Evolutionary conservation across 2,888 invertebrate species (phyloP).

Genomic region (Lycocerus yunnanus): DNA sequence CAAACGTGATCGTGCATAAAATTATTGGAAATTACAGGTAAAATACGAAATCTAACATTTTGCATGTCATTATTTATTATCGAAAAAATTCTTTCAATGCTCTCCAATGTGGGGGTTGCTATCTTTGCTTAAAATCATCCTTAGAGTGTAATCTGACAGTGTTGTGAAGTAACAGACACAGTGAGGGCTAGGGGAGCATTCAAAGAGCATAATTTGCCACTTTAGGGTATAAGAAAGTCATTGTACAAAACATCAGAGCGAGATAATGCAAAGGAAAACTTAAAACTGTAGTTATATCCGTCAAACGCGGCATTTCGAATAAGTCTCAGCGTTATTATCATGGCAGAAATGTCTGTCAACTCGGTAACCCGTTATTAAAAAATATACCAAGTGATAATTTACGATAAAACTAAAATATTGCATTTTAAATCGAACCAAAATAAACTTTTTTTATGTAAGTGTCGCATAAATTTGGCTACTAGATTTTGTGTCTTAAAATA

Average conservation of each 20-base stretch:
- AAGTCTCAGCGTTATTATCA: background rate
- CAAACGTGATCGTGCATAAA: background rate
- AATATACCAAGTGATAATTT: background rate
- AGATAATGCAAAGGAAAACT: background rate
- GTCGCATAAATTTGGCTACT: conserved; percentile 5
- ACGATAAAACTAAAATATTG: background rate
- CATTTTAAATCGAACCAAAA: background rate
- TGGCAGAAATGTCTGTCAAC: background rate
- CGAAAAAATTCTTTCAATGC: background rate
- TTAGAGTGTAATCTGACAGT: background rate
- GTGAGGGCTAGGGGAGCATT: background rate
- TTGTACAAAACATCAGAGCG: background rate
- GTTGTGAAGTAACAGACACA: background rate
- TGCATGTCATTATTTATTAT: background rate
- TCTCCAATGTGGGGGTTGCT: background rate
- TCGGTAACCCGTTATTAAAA: background rate
- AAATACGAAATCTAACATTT: background rate
- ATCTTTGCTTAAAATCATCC: background rate
- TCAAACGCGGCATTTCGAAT: background rate
- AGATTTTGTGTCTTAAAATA: conserved; percentile 3
- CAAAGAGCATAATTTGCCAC: background rate
- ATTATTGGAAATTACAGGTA: background rate
- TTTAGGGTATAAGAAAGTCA: background rate
- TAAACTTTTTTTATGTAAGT: conserved; percentile 3
- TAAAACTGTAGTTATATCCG: background rate